Evolutionary conservation across 2,888 invertebrate species (phyloP).

Genomic region (Conus canariensis): DNA sequence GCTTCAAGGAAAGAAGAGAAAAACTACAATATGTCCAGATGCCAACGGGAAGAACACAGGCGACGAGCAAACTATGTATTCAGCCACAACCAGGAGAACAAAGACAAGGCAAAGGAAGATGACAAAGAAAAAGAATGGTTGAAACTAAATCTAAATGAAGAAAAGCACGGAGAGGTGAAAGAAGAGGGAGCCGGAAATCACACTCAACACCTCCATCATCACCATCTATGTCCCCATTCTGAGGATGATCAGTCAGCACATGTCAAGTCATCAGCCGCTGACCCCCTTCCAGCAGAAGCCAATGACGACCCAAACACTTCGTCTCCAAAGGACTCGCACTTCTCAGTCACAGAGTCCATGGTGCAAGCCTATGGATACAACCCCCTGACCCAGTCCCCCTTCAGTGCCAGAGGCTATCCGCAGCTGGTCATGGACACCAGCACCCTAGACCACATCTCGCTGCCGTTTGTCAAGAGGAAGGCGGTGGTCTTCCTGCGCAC

Average conservation of each 20-base stretch:
- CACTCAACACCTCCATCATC: not conserved
- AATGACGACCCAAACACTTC: not conserved
- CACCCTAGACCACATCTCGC: slow-evolving; percentile 50
- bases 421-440: slow-evolving; percentile 30
- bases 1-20: not conserved
- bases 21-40: slow-evolving; percentile 15
- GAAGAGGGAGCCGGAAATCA: not conserved
- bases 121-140: not conserved
- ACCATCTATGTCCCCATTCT: not conserved
- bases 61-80: not conserved
- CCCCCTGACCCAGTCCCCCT: slow-evolving; percentile 37
- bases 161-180: not conserved
- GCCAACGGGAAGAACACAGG: not conserved
- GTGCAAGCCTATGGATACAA: slow-evolving; percentile 43
- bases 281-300: not conserved
- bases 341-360: slow-evolving; percentile 34
- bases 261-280: not conserved
- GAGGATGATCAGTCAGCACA: not conserved
- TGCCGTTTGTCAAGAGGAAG: slow-evolving; percentile 49
- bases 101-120: not conserved
- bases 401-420: slow-evolving; percentile 33
- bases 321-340: not conserved
- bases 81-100: not conserved
- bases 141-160: not conserved
- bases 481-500: slow-evolving; percentile 46